Conservation (phyloP, 2,888 invertebrate species). For the Dicranocentrus wangi region DNA sequence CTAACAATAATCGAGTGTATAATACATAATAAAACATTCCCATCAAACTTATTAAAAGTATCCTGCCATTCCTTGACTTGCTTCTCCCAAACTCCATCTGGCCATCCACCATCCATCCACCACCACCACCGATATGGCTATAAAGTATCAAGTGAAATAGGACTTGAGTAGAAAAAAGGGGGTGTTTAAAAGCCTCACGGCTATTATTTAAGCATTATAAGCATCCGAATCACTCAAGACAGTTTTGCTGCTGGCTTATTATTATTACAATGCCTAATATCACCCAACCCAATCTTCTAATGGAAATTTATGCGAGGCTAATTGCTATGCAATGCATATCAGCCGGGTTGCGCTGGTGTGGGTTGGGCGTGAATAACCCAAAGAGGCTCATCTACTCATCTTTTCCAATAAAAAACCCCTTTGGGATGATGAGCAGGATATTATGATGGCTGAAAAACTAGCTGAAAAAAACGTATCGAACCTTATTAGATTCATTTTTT, state of each 20-base stretch:
- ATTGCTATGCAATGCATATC: slow-evolving; percentile 71
- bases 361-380: slow-evolving; percentile 68
- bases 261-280: slow-evolving; percentile 55
- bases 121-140: not conserved
- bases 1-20: not conserved
- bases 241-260: slow-evolving; percentile 62
- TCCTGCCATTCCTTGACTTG: no score
- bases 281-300: slow-evolving; percentile 70
- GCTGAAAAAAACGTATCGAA: slow-evolving; percentile 1
- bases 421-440: slow-evolving; percentile 15
- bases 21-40: slow-evolving; percentile 1
- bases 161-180: slow-evolving; percentile 11
- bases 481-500: slow-evolving; percentile 26
- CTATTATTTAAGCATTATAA: slow-evolving; percentile 20
- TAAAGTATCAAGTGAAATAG: slow-evolving; percentile 30
- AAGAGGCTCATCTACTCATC: not conserved
- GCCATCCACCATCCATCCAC: not conserved
- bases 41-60: no score
- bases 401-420: no score
- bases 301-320: slow-evolving; percentile 72
- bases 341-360: slow-evolving; percentile 58
- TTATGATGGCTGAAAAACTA: not conserved
- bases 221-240: slow-evolving; percentile 59
- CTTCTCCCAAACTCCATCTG: not conserved
- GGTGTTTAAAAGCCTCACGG: slow-evolving; percentile 20